Percentiles rank a stretch among this genome's conserved stretches.
These are phyloP conservation scores for Pocillopora verrucosa DNA, from an alignment of 64 coral and sea anemone genomes.

Conservation along the genomic window DNA sequence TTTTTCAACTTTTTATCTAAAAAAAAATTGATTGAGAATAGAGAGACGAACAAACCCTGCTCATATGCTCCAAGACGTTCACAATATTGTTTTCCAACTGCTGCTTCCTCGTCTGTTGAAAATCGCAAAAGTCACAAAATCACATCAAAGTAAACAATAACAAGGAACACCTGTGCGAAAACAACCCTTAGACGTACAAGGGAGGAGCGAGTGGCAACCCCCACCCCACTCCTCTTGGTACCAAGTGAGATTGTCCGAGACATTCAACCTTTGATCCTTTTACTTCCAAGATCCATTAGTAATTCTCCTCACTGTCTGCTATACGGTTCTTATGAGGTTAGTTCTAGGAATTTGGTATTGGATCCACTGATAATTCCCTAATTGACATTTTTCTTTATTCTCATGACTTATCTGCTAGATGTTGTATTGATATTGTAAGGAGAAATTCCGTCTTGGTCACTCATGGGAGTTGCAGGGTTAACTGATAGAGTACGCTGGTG, in stretches of 20 bases:
- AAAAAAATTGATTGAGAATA: background rate
- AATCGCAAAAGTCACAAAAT: background rate
- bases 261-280: too few species aligned
- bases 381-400: too few species aligned
- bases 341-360: too few species aligned
- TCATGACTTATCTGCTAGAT: too few species aligned
- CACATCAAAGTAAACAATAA: background rate
- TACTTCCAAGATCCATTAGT: too few species aligned
- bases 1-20: too few species aligned
- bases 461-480: background rate
- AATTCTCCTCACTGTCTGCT: too few species aligned
- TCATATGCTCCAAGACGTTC: conserved; percentile 82
- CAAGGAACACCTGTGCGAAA: background rate
- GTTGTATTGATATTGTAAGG: too few species aligned
- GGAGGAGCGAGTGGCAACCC: background rate
- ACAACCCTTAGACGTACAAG: background rate
- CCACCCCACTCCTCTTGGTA: background rate
- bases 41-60: conserved; percentile 60
- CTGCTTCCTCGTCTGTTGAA: conserved; percentile 70
- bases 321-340: too few species aligned
- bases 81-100: conserved; percentile 74
- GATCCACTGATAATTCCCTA: too few species aligned
- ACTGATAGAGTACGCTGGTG: background rate
- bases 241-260: too few species aligned
- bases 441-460: too few species aligned